Percentiles rank a stretch among this genome's conserved stretches.
Conservation (phyloP, 2,797 vertebrate genomes). For the Lophotriccus pileatus region DNA sequence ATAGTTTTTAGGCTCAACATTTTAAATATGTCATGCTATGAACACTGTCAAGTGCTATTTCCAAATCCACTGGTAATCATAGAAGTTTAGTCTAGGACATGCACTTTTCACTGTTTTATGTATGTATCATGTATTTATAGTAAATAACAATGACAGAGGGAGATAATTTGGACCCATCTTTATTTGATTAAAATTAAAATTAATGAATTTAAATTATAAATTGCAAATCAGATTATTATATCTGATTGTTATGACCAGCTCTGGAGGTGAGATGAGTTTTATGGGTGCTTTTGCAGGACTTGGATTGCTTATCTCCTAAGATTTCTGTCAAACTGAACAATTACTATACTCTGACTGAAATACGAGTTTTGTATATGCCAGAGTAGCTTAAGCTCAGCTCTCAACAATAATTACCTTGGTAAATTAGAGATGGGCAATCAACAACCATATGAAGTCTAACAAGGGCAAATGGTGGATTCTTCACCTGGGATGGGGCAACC, state of each 20-base stretch:
- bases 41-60: neutral
- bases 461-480: neutral
- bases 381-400: neutral
- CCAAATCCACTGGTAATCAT: neutral
- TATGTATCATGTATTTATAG: accelerated
- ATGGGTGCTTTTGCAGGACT: neutral
- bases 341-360: neutral
- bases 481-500: neutral
- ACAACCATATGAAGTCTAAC: neutral
- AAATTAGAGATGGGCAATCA: neutral
- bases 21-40: neutral
- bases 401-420: neutral
- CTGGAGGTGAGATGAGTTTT: neutral
- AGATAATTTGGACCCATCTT: neutral
- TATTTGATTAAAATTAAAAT: neutral
- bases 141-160: neutral
- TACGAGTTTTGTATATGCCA: neutral
- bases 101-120: neutral
- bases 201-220: neutral
- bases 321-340: neutral
- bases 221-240: no score
- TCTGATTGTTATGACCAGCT: neutral
- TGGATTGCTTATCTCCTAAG: neutral
- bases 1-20: neutral
- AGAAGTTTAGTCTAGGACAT: neutral